Conservation (phyloP, 2,113 vertebrate species). For the Esox niger region DNA sequence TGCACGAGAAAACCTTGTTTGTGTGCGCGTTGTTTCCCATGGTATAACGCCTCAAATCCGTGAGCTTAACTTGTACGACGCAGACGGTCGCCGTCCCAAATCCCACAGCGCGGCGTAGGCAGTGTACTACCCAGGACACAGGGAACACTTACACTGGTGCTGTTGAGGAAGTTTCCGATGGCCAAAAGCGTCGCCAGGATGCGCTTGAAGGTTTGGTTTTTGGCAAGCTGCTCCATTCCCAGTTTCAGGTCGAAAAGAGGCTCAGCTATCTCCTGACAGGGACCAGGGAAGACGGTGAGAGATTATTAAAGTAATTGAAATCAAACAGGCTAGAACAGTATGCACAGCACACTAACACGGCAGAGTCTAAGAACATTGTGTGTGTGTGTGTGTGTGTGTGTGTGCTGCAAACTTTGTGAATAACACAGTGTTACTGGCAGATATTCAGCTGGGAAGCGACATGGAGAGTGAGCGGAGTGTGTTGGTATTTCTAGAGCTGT, state of each 20-base stretch:
- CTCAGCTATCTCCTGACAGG: conserved; percentile 76
- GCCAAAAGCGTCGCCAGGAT: conserved; percentile 90
- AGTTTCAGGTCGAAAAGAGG: conserved; percentile 92
- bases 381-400: no score
- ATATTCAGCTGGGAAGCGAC: background rate
- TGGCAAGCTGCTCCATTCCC: conserved; percentile 91
- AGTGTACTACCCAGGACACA: no score
- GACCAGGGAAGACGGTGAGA: background rate
- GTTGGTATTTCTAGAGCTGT: background rate
- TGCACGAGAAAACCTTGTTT: background rate
- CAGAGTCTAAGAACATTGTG: background rate
- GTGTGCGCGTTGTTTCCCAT: no score
- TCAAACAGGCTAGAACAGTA: background rate
- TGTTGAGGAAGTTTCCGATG: conserved; percentile 93
- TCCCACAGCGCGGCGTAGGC: no score
- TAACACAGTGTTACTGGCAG: background rate
- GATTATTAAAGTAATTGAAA: background rate
- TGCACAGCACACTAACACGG: background rate
- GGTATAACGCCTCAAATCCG: no score
- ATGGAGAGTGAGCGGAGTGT: background rate
- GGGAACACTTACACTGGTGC: conserved; percentile 79
- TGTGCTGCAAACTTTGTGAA: no score
- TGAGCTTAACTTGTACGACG: no score
- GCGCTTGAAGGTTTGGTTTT: conserved; percentile 88
- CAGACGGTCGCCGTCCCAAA: no score